Evolutionary conservation across 2,113 vertebrate genomes (phyloP).

Genomic region (Alouatta palliata): DNA sequence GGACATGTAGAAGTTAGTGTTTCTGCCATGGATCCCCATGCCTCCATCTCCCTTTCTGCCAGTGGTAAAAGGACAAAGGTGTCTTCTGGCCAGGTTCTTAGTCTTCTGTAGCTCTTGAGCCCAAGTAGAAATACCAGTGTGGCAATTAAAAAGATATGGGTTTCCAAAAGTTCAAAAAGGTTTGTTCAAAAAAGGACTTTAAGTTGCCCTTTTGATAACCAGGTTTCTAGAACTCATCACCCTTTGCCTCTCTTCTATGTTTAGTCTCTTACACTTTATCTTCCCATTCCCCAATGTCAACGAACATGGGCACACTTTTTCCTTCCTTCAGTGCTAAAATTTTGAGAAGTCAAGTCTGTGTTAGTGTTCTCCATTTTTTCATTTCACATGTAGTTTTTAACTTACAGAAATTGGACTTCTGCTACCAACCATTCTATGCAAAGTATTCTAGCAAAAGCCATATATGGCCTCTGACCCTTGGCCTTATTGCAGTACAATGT

Average conservation of each 20-base stretch:
- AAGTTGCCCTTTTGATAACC: neutral
- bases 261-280: neutral
- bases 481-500: neutral
- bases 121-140: neutral
- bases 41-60: neutral
- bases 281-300: neutral
- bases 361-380: neutral
- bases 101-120: neutral
- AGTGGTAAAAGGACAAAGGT: neutral
- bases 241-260: neutral
- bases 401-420: neutral
- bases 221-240: neutral
- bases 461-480: neutral
- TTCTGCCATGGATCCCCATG: neutral
- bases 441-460: neutral
- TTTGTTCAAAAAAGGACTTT: neutral
- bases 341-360: neutral
- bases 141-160: neutral
- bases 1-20: neutral
- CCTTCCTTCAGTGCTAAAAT: neutral
- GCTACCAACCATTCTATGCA: neutral
- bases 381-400: neutral
- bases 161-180: neutral
- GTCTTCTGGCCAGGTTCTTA: neutral
- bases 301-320: neutral